Conservation (phyloP, 1,140 invertebrate genomes). For the Drosophila trapezifrons region DNA sequence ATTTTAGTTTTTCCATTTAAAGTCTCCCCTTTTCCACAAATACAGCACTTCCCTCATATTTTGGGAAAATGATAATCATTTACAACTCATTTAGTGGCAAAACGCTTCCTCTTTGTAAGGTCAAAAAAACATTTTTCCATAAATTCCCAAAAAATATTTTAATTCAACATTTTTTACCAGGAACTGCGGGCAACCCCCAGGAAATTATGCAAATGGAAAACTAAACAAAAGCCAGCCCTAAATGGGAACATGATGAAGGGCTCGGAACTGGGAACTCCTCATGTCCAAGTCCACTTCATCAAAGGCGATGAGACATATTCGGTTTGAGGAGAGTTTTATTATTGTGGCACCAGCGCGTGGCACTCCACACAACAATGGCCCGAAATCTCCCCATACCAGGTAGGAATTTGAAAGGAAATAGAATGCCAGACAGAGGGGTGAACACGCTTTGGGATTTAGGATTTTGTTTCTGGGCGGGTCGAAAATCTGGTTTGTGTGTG, state of each 20-base stretch:
- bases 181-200: slow-evolving; percentile 68
- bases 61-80: not conserved
- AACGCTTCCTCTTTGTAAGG: slow-evolving; percentile 9
- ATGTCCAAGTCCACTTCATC: slow-evolving; percentile 69
- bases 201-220: slow-evolving; percentile 71
- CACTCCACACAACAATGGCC: slow-evolving; percentile 59
- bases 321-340: slow-evolving; percentile 56
- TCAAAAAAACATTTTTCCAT: slow-evolving; percentile 13
- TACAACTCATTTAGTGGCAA: slow-evolving; percentile 29
- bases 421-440: slow-evolving; percentile 40
- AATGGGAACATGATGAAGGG: slow-evolving; percentile 27
- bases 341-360: slow-evolving; percentile 62
- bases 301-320: slow-evolving; percentile 69
- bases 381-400: slow-evolving; percentile 38
- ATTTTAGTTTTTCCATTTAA: not conserved
- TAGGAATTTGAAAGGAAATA: slow-evolving; percentile 61
- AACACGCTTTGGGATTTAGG: slow-evolving; percentile 28
- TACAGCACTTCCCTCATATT: slow-evolving; percentile 12
- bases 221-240: slow-evolving; percentile 48
- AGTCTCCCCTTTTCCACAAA: not conserved
- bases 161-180: slow-evolving; percentile 39
- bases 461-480: slow-evolving; percentile 17
- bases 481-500: slow-evolving; percentile 17
- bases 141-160: slow-evolving; percentile 32
- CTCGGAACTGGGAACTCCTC: slow-evolving; percentile 17